A percentile compares a stretch with the other conserved stretches of the same genome.
These are phyloP conservation scores for Xerus inauris DNA, from an alignment of 2,113 vertebrate species.

Conservation along the genomic window DNA sequence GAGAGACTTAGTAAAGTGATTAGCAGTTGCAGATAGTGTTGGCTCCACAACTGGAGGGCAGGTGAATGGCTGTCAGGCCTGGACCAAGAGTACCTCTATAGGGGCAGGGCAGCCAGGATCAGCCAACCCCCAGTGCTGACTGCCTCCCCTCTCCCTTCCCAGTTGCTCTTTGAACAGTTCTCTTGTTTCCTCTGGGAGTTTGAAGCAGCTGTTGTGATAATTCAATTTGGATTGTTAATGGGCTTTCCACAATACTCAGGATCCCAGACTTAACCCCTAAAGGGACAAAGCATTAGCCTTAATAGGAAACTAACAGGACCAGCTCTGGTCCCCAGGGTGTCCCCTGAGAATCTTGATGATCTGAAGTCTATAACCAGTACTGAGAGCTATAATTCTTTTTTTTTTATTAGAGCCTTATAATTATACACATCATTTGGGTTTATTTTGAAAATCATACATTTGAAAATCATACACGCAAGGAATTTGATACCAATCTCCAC, in stretches of 20 bases:
- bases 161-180: neutral
- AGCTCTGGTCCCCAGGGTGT: neutral
- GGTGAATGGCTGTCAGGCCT: neutral
- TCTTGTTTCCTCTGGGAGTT: neutral
- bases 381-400: neutral
- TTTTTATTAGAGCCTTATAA: no score
- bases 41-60: neutral
- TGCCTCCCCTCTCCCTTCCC: neutral
- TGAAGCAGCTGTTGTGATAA: neutral
- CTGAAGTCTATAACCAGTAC: neutral
- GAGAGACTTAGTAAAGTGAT: neutral
- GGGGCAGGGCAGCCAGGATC: neutral
- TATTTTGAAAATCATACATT: no score
- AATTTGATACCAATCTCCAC: no score
- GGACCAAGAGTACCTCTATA: neutral
- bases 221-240: neutral
- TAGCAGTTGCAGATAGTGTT: neutral
- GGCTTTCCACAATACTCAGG: neutral
- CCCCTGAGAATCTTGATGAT: neutral
- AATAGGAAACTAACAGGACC: neutral
- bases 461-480: no score
- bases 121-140: neutral
- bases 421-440: no score
- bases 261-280: neutral
- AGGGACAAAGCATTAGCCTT: neutral